These are phyloP conservation scores for Tarsius wallacei DNA, from an alignment of 2,797 vertebrate genomes.

Conservation along the genomic window DNA sequence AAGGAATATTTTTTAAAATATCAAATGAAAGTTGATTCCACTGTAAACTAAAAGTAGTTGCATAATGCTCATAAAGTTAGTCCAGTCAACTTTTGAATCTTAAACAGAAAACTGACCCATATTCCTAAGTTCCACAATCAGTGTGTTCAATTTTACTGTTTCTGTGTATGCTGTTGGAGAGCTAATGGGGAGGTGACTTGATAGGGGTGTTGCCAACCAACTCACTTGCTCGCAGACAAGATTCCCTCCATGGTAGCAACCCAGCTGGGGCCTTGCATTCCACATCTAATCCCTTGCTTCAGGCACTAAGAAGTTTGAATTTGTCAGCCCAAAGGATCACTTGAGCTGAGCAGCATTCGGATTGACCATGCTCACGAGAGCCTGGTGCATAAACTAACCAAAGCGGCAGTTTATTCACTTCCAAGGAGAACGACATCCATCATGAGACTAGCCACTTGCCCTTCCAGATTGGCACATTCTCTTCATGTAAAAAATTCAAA, in stretches of 20 bases:
- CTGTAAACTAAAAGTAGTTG: neutral
- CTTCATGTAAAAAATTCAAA: neutral
- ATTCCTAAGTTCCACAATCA: neutral
- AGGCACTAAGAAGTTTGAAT: neutral
- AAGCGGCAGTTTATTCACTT: neutral
- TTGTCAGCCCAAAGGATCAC: neutral
- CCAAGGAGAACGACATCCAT: neutral
- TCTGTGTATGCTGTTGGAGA: neutral
- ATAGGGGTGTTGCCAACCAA: neutral
- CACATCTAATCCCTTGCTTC: neutral
- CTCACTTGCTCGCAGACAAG: neutral
- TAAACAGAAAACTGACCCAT: neutral
- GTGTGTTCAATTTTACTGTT: neutral
- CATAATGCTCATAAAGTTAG: neutral
- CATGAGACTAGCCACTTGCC: neutral
- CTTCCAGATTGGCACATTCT: neutral
- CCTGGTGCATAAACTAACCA: neutral
- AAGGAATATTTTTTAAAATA: neutral
- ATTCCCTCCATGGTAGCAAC: neutral
- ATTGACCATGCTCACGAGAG: neutral
- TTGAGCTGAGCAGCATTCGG: neutral
- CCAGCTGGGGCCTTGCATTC: neutral
- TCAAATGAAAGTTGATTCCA: neutral
- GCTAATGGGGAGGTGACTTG: neutral
- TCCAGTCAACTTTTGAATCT: neutral